These are phyloP conservation scores for Drosophila tanythrix DNA, from an alignment of 2,888 invertebrate species.

Conservation along the genomic window DNA sequence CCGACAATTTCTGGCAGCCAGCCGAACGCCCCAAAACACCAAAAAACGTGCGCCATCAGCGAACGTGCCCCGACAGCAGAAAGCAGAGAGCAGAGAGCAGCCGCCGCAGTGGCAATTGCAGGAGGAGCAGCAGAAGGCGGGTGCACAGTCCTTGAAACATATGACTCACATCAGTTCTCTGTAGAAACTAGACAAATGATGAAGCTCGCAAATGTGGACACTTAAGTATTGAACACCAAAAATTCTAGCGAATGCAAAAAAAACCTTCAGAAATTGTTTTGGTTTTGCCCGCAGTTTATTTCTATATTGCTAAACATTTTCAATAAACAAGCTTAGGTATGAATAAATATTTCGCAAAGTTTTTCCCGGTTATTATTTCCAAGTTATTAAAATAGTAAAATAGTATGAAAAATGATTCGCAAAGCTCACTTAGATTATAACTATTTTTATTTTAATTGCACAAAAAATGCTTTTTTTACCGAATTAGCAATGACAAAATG, in stretches of 20 bases:
- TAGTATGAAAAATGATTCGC: too few species aligned
- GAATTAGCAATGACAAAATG: conserved; percentile 18
- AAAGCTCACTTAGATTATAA: neutral
- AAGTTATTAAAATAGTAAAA: neutral
- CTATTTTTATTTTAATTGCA: neutral
- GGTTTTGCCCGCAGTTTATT: neutral
- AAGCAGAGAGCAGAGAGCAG: neutral
- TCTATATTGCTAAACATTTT: neutral
- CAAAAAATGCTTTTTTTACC: neutral
- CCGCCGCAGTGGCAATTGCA: neutral
- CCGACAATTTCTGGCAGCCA: conserved; percentile 64
- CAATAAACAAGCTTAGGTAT: neutral
- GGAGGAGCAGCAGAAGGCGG: neutral
- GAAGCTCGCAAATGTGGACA: neutral
- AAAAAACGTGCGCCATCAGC: conserved; percentile 38
- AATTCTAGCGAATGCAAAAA: neutral
- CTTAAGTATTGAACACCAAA: neutral
- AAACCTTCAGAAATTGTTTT: neutral
- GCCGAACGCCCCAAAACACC: conserved; percentile 42
- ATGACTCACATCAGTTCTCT: conserved; percentile 1
- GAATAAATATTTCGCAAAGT: neutral
- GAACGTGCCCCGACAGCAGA: conserved; percentile 44
- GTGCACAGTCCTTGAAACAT: conserved; percentile 25
- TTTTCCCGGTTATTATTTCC: neutral
- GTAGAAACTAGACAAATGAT: conserved; percentile 6